Evolutionary conservation across 2,888 invertebrate genomes (phyloP), one percentile per base, ranked within the genome.

Genomic region (Dendrolimus houi): DNA sequence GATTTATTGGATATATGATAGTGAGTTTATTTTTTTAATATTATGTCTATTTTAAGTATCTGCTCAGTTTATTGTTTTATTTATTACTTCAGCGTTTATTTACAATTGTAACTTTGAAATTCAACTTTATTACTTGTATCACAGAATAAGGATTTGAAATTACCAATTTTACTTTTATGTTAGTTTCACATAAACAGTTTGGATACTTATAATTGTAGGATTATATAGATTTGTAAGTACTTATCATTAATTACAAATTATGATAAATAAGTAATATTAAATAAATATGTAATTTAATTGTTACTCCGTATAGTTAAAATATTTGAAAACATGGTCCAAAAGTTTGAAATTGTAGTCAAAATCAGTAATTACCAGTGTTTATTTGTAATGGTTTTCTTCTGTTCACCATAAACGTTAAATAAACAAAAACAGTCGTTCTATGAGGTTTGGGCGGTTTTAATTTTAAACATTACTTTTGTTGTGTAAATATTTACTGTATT

Each of bases 241-340:
- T 77, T 77, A 79, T 77, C 70, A 72, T 76, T 69, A 74, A 76
- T 77, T 72, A 70, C 66, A 69, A 72, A 71, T 74, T 71, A 70
- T 77, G 69, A 66, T 70, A 66, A 68, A 60, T 66, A 63, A 47
- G 9, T 47, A 47, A n/a, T n/a, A n/a, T n/a, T n/a, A n/a, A n/a
- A 66, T 70, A 66, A 68, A 60, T 66, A 63, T 9, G 9, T 47
- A 47, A 47, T 47, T 47, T 47, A 10, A 47, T 47, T 9, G 12
- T 47, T 47, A 47, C 47, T 47, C 47, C 9, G 0, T 47, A 47
- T 47, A 10, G 71, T 78, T 78, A 73, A 69, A 79, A 77, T 81
- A 83, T 83, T 79, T 77, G 79, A 85, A 67, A 82, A 79, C 72
- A 82, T 72, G 84, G 88, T 88, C 89, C 89, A 89, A 88, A 89